Evolutionary conservation across 1,140 invertebrate genomes (phyloP).

Genomic region (Catajapyx aquilonaris): DNA sequence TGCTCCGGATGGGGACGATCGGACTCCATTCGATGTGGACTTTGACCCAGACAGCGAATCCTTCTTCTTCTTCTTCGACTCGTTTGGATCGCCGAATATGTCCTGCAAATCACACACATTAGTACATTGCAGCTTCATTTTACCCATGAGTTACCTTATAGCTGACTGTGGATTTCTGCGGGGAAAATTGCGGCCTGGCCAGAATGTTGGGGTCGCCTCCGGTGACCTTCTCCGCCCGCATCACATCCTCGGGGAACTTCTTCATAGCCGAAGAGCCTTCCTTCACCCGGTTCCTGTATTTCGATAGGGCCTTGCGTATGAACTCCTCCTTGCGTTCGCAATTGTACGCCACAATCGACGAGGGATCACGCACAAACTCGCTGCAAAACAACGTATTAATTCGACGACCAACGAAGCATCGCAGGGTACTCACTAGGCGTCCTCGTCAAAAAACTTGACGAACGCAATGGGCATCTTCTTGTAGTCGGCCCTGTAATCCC

Average conservation of each 20-base stretch:
- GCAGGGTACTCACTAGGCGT: background rate
- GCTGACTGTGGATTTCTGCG: slow-evolving; percentile 13
- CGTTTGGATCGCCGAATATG: background rate
- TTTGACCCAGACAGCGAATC: no score
- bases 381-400: no score
- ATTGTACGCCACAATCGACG: no score
- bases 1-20: no score
- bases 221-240: slow-evolving; percentile 39
- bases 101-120: no score
- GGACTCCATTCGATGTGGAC: no score
- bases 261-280: slow-evolving; percentile 33
- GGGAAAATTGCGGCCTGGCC: slow-evolving; percentile 32
- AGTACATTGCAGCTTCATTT: no score
- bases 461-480: background rate
- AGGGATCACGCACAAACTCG: no score
- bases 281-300: slow-evolving; percentile 30
- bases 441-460: background rate
- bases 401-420: no score
- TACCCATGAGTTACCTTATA: no score
- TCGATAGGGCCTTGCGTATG: no score
- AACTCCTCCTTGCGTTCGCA: no score
- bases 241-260: slow-evolving; percentile 49
- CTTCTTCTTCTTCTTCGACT: background rate
- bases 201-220: slow-evolving; percentile 36
- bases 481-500: background rate